phyloP scores from a whole-genome alignment of 2,113 vertebrate genomes.

The Tapirus terrestris region DNA sequence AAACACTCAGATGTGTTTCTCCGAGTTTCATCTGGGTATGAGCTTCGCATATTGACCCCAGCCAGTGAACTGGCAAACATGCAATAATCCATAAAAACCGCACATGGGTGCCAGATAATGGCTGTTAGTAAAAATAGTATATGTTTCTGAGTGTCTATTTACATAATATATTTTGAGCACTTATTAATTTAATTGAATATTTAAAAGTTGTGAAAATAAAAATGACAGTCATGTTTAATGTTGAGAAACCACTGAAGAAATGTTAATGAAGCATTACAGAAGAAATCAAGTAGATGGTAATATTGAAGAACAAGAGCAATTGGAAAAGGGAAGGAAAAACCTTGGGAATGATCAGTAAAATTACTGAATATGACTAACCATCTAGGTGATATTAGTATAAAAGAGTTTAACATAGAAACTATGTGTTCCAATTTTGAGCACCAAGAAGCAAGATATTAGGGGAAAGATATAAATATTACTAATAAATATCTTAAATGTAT shows the following conservation, averaged over 20 bases:
- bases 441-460: neutral
- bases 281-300: neutral
- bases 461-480: neutral
- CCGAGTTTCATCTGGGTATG: neutral
- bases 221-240: neutral
- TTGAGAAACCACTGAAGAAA: slow-evolving; percentile 10
- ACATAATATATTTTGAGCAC: slow-evolving; percentile 15
- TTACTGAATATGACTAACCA: neutral
- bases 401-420: neutral
- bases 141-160: slow-evolving; percentile 8
- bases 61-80: neutral
- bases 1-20: neutral
- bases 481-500: neutral
- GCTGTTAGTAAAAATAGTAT: neutral
- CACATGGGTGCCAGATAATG: neutral
- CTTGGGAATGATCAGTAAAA: slow-evolving; percentile 16
- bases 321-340: neutral
- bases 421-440: neutral
- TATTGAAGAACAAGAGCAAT: neutral
- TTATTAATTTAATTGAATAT: neutral
- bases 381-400: neutral
- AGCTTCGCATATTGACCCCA: neutral
- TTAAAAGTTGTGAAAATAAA: neutral
- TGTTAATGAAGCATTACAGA: slow-evolving; percentile 11
- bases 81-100: neutral